A percentile compares a stretch with the other conserved stretches of the same genome.
phyloP scores from a whole-genome alignment of 2,113 vertebrate genomes.

The Seriola rivoliana region DNA sequence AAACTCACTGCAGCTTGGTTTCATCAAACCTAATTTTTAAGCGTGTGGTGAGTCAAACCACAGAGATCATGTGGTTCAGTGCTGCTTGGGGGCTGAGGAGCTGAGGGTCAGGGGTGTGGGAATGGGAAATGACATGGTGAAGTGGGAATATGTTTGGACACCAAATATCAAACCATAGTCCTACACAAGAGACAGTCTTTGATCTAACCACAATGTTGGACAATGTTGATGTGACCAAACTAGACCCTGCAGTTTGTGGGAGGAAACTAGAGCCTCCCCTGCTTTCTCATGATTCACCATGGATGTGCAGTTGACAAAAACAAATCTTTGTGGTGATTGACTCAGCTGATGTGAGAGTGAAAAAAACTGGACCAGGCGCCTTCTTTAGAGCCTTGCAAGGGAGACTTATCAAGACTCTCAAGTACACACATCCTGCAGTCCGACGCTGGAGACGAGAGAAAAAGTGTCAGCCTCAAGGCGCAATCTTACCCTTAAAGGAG shows the following conservation, averaged over 20 bases:
- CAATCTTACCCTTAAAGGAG: conserved; percentile 83
- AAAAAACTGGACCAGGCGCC: neutral
- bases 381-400: conserved; percentile 1
- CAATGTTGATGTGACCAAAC: conserved; percentile 26
- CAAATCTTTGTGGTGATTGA: conserved; percentile 29
- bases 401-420: conserved; percentile 5
- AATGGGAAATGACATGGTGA: conserved; percentile 65
- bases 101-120: conserved; percentile 34
- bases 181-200: conserved; percentile 46
- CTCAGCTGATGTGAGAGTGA: neutral
- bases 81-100: conserved; percentile 8
- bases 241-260: conserved; percentile 24
- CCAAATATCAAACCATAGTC: conserved; percentile 25
- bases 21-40: conserved; percentile 23
- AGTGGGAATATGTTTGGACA: conserved; percentile 45
- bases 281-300: conserved; percentile 50
- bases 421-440: conserved; percentile 24
- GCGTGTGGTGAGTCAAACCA: conserved; percentile 10
- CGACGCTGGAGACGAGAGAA: neutral
- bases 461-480: conserved; percentile 48
- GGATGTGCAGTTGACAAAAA: conserved; percentile 16
- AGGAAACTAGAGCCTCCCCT: conserved; percentile 1
- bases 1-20: conserved; percentile 2
- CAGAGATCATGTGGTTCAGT: conserved; percentile 35
- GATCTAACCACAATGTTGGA: conserved; percentile 54